Evolutionary conservation across 2,888 invertebrate species (phyloP).

Genomic region (Erebia aethiops): DNA sequence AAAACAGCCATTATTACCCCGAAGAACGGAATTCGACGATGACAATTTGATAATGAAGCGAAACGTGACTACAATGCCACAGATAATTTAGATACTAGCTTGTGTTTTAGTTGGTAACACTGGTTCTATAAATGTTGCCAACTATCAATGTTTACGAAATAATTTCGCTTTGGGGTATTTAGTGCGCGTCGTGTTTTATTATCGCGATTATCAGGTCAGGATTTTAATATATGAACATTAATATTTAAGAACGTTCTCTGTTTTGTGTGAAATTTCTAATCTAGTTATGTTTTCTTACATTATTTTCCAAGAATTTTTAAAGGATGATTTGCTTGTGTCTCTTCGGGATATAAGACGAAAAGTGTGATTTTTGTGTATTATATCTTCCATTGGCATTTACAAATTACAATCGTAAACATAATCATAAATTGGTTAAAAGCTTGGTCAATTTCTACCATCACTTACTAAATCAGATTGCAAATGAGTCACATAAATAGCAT

Average conservation of each 20-base stretch:
- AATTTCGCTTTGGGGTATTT: constrained; percentile 12
- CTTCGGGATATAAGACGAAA: too few species aligned
- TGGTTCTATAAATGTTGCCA: constrained; percentile 53
- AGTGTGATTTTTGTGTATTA: too few species aligned
- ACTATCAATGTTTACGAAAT: constrained; percentile 33
- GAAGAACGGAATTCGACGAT: constrained; percentile 38
- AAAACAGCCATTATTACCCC: constrained; percentile 18
- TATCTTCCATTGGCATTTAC: too few species aligned
- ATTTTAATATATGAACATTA: constrained; percentile 4
- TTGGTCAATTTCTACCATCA: too few species aligned
- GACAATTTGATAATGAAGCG: constrained; percentile 70
- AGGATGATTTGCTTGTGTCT: background rate
- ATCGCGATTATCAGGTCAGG: constrained; percentile 13
- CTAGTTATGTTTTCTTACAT: too few species aligned
- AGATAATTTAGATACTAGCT: background rate
- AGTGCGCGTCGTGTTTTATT: constrained; percentile 22
- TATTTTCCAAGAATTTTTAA: background rate
- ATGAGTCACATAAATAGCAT: too few species aligned
- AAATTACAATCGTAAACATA: too few species aligned
- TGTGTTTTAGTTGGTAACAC: constrained; percentile 35
- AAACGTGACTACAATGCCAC: constrained; percentile 68
- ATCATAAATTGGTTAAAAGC: too few species aligned
- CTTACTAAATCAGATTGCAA: too few species aligned
- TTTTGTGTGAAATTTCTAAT: background rate
- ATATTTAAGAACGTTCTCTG: background rate